Evolutionary conservation across 2,113 vertebrate genomes (phyloP).

Genomic region (Plecturocebus donacophilus): DNA sequence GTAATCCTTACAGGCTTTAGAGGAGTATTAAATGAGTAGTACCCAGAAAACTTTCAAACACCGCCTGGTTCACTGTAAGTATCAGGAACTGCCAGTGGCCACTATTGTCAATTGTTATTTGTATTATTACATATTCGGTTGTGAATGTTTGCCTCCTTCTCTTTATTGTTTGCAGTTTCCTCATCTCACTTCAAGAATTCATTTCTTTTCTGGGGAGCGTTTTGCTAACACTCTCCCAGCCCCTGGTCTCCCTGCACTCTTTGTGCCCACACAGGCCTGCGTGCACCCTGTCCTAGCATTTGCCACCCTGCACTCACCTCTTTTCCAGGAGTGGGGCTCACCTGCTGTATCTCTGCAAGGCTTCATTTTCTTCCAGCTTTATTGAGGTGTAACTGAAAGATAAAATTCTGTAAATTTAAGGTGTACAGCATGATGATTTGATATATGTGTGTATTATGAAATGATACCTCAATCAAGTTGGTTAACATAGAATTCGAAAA

Average conservation of each 20-base stretch:
- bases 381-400: background rate
- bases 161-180: background rate
- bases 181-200: background rate
- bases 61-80: background rate
- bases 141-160: background rate
- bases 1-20: background rate
- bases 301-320: rapidly evolving
- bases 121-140: background rate
- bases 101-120: background rate
- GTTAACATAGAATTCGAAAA: background rate
- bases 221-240: background rate
- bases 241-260: background rate
- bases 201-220: background rate
- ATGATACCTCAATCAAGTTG: background rate
- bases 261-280: background rate
- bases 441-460: background rate
- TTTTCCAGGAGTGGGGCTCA: background rate
- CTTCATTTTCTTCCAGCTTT: background rate
- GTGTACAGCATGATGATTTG: background rate
- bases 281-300: rapidly evolving
- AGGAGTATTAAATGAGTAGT: background rate
- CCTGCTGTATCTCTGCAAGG: background rate
- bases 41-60: background rate
- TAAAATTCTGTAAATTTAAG: background rate
- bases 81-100: background rate